These are phyloP conservation scores for Sterna hirundo DNA, from an alignment of 2,113 vertebrate species.

Conservation along the genomic window DNA sequence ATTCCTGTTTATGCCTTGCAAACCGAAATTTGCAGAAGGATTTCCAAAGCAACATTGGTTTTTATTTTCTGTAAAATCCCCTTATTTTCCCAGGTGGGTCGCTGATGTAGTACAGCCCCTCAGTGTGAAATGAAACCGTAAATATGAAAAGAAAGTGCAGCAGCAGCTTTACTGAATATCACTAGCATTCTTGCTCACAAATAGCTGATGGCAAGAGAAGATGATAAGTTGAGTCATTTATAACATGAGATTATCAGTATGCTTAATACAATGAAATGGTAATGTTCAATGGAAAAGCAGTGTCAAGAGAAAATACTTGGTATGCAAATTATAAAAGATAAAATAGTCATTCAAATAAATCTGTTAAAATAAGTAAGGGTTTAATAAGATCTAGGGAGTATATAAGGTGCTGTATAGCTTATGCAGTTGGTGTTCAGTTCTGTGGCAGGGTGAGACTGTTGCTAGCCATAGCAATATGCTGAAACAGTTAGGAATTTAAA, in stretches of 20 bases:
- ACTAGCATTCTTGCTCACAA: background rate
- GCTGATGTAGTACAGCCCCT: background rate
- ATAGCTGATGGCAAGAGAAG: background rate
- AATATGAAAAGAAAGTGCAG: background rate
- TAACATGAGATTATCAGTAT: background rate
- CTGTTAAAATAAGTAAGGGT: background rate
- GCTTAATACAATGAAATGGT: background rate
- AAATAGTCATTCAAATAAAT: background rate
- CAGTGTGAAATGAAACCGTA: background rate
- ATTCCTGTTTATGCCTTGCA: background rate
- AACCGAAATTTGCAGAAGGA: background rate
- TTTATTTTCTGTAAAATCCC: background rate
- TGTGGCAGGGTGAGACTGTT: background rate
- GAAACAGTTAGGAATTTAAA: background rate
- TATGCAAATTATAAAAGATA: background rate
- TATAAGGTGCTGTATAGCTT: background rate
- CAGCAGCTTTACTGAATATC: background rate
- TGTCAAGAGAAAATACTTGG: background rate
- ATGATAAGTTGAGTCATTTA: background rate
- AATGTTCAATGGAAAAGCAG: background rate
- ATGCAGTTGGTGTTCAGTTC: background rate
- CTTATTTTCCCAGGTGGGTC: background rate
- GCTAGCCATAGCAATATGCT: background rate
- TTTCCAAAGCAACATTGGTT: background rate
- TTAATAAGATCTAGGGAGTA: background rate